These are phyloP conservation scores for Ameiurus melas DNA, from an alignment of 2,113 vertebrate genomes.

Conservation along the genomic window DNA sequence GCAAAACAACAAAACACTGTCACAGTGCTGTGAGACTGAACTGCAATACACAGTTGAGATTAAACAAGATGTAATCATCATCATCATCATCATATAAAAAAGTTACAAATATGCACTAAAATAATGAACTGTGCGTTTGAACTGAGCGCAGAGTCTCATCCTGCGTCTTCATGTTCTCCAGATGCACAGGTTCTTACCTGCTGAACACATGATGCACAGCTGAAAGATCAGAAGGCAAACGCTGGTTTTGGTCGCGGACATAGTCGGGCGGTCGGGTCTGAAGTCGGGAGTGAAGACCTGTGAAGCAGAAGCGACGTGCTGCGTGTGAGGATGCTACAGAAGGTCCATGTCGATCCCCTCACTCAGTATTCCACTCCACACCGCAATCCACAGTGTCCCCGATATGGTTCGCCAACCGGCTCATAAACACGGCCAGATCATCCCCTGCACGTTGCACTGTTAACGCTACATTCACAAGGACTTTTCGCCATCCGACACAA, in stretches of 20 bases:
- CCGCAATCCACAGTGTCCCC: neutral
- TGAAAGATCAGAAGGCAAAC: slow-evolving; percentile 52
- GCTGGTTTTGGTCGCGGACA: slow-evolving; percentile 54
- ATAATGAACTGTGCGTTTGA: neutral
- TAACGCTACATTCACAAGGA: neutral
- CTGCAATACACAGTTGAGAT: neutral
- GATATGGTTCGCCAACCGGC: neutral
- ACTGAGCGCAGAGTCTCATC: neutral
- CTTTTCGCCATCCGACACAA: neutral
- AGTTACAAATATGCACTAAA: neutral
- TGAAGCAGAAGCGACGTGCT: slow-evolving; percentile 17
- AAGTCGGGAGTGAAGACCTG: slow-evolving; percentile 2
- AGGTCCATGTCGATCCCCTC: slow-evolving; percentile 47
- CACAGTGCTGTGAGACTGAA: neutral
- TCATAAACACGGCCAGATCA: neutral
- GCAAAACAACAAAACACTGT: neutral
- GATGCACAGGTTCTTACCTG: slow-evolving; percentile 63
- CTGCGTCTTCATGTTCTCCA: neutral
- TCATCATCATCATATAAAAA: neutral
- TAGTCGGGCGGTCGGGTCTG: slow-evolving; percentile 33
- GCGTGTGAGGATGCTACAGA: slow-evolving; percentile 59
- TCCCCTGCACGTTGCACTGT: neutral
- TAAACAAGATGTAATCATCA: neutral
- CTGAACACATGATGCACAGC: slow-evolving; percentile 63
- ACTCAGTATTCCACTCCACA: slow-evolving; percentile 12